Conservation (phyloP, 1,140 invertebrate species). For the roundworm (Caenorhabditis elegans) region DNA sequence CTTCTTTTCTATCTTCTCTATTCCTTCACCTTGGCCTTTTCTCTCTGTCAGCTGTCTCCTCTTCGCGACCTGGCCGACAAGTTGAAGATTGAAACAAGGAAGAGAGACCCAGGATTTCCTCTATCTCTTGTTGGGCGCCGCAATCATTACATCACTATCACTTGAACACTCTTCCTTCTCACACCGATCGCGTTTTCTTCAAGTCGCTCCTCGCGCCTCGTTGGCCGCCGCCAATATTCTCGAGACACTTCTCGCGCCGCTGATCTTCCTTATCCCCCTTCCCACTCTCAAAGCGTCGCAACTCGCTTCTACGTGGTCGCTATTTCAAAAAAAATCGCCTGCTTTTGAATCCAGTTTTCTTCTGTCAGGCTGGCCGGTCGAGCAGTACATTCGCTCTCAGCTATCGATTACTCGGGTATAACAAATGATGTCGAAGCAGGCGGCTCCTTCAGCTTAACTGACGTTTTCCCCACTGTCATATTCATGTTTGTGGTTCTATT, state of each 20-base stretch:
- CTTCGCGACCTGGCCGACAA: slow-evolving; percentile 1
- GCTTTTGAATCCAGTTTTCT: not conserved
- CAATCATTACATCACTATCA: slow-evolving; percentile 14
- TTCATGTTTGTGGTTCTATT: slow-evolving; percentile 17
- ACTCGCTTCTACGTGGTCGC: not conserved
- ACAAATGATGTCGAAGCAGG: not conserved
- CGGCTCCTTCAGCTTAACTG: not conserved
- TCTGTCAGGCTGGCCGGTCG: slow-evolving; percentile 6
- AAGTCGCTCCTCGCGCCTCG: slow-evolving; percentile 24
- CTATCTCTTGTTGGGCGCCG: slow-evolving; percentile 4
- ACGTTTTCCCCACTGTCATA: slow-evolving; percentile 10
- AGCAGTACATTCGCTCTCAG: not conserved
- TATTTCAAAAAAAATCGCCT: not conserved
- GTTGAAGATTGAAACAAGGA: not conserved
- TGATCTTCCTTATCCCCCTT: not conserved
- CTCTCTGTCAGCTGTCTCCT: slow-evolving; percentile 10
- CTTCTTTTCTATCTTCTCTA: not conserved
- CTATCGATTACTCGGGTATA: slow-evolving; percentile 8
- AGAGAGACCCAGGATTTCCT: not conserved
- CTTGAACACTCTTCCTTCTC: slow-evolving; percentile 17
- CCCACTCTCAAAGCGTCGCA: not conserved
- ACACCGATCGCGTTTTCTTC: slow-evolving; percentile 20
- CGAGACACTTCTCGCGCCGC: slow-evolving; percentile 22
- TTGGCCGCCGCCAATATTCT: slow-evolving; percentile 25
- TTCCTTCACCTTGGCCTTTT: not conserved